Evolutionary conservation across 2,113 vertebrate genomes (phyloP).

Genomic region (Oenanthe melanoleuca): DNA sequence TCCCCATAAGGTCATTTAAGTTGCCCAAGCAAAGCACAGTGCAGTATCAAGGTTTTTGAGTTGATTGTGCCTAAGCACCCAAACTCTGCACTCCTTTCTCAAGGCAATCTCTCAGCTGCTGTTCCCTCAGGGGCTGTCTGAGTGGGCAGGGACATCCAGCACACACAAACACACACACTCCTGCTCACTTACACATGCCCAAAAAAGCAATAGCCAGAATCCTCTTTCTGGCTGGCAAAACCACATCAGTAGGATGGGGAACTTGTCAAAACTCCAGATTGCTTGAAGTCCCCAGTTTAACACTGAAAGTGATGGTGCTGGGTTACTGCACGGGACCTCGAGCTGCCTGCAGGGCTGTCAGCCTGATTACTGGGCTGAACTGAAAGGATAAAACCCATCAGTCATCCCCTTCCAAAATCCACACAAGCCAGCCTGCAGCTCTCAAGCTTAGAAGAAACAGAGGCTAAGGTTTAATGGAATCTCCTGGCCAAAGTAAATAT

Average conservation of each 20-base stretch:
- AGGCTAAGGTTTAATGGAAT: constrained; percentile 5
- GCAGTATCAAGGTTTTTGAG: background rate
- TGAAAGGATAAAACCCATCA: background rate
- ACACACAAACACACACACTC: background rate
- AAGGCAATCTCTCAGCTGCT: background rate
- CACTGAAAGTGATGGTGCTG: background rate
- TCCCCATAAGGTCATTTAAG: background rate
- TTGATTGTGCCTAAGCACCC: background rate
- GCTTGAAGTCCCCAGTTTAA: constrained; percentile 2
- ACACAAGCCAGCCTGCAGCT: background rate
- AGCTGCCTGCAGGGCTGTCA: background rate
- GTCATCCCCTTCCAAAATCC: constrained; percentile 39
- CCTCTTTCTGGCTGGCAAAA: background rate
- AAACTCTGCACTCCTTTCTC: background rate
- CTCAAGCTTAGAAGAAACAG: constrained; percentile 31
- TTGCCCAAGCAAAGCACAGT: background rate
- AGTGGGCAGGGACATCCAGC: background rate
- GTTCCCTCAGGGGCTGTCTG: background rate
- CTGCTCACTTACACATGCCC: background rate
- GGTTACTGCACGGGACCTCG: background rate
- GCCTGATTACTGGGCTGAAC: background rate
- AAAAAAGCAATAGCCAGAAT: background rate
- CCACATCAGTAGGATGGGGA: background rate
- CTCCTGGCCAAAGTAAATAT: constrained; percentile 50
- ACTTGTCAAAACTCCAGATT: background rate